Base-by-base conservation (phyloP, 2,797 vertebrate genomes). In the Hoplostethus mediterraneus region DNA sequence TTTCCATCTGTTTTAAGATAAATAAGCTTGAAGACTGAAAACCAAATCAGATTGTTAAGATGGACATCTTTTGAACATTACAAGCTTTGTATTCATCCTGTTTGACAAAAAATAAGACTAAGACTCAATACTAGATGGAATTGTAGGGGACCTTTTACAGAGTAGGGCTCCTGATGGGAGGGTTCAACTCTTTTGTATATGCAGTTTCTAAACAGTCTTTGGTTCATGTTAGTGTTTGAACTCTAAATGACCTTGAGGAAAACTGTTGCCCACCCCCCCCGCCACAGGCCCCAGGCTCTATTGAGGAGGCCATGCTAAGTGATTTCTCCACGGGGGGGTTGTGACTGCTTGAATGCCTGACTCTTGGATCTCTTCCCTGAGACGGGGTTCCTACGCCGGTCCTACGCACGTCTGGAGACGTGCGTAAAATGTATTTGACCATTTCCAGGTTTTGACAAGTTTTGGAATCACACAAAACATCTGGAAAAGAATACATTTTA, bases 241-340 rank as follows among this genome's bases (percentile, higher is more conserved):
- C 81, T 83, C 69, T 65, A 30, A 38, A 31, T 75, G 74, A 87
- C 84, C 79, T 56, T 60, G 54, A 70, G 16, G 51, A n/a, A 53
- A 53, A 57, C n/a, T 49, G 42, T 13, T 16, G 11, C 25, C 47
- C 40, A n/a, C n/a, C 52, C 28, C 30, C n/a, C 16, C 21, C 40
- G 21, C 67, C 21, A 45, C 48, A 11, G 60, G 40, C 38, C 33
- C n/a, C 4, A 7, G 55, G 52, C 53, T 25, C 58, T 36, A 54
- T 44, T n/a, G 49, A 61, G 45, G 71, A 62, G 71, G 51, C 54
- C 66, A 66, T 81, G 52, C 67, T 67, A 54, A 71, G 56, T 49
- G 56, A 65, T 72, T 70, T 56, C 63, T 74, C 73, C 3, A 53
- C 14, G 14, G 70, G 67, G 62, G 52, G 30, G 21, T 21, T 21